Conservation (phyloP, 2,113 vertebrate species). For the Haemorhous mexicanus region DNA sequence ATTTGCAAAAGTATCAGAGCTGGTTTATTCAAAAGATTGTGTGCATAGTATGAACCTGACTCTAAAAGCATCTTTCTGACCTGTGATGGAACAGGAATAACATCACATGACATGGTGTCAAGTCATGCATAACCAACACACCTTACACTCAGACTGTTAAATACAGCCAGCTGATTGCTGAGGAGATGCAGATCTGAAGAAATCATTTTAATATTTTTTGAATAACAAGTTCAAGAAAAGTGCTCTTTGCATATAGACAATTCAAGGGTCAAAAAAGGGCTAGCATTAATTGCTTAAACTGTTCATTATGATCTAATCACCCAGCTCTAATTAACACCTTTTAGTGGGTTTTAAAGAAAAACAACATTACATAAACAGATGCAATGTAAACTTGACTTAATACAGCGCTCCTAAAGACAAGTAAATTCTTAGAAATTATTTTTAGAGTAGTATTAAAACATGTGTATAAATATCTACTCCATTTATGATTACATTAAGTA, state of each 20-base stretch:
- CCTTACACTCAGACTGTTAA: neutral
- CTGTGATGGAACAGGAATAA: neutral
- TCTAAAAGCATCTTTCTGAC: neutral
- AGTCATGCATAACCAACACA: neutral
- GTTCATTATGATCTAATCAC: conserved; percentile 50
- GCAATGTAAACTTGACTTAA: conserved; percentile 7
- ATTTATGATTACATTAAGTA: neutral
- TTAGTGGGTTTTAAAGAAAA: conserved; percentile 48
- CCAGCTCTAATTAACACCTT: conserved; percentile 53
- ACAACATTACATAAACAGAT: conserved; percentile 15
- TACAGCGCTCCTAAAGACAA: neutral
- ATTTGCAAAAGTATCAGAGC: neutral
- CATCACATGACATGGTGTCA: neutral
- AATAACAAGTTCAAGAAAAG: conserved; percentile 29
- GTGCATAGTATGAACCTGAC: neutral
- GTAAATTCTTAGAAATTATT: neutral
- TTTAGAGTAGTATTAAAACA: neutral
- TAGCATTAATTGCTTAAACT: conserved; percentile 36
- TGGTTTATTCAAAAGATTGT: neutral
- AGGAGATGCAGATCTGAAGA: neutral
- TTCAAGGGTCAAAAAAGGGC: conserved; percentile 36
- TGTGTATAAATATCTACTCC: neutral
- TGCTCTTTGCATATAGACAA: conserved; percentile 21
- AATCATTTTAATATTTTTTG: neutral
- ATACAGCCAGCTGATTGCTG: neutral